Evolutionary conservation across 2,113 vertebrate genomes (phyloP), one percentile per base, ranked within the genome.

Genomic region (Stigmatopora argus): DNA sequence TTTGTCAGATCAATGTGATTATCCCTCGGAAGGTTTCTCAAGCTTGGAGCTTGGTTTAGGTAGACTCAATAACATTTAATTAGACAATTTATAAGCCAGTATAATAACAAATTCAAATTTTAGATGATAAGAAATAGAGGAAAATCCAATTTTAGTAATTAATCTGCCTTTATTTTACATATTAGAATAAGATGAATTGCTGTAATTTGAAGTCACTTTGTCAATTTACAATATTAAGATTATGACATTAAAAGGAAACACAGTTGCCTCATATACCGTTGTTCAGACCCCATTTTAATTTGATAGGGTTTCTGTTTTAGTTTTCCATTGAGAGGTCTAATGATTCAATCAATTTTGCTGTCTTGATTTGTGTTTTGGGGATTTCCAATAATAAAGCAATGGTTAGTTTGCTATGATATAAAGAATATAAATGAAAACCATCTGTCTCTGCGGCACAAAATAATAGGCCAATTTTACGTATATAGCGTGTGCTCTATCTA

Each of bases 11-110:
- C 38, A 41, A 41, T 52, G 51, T 52, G 19, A 76, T 84, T 78
- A 86, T 82, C 31, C 56, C 65, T 19, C 65, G 71, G 52, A 65
- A 78, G 62, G 66, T 67, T 70, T 70, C 62, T 71, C 86, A 84
- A 83, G 49, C 71, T 68, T 31, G 76, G 78, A 84, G 83, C 72
- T 78, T 65, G 58, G 83, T 73, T 78, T 65, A 60, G 75, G 65
- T 65, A 67, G 75, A 76, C 77, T 74, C 70, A 83, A 78, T 65
- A 71, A 79, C 65, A 63, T 71, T 85, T 34, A 75, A 64, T 61
- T 41, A 8, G 59, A 66, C 21, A 38, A 62, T 77, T 84, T 73
- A 67, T 74, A 66, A 75, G 66, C 69, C 6, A 18, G 56, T 67
- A 62, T 31, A 63, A 76, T 67, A 57, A 53, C 31, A 31, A 31